Conservation (phyloP, 2,113 vertebrate genomes). For the Ictalurus furcatus region DNA sequence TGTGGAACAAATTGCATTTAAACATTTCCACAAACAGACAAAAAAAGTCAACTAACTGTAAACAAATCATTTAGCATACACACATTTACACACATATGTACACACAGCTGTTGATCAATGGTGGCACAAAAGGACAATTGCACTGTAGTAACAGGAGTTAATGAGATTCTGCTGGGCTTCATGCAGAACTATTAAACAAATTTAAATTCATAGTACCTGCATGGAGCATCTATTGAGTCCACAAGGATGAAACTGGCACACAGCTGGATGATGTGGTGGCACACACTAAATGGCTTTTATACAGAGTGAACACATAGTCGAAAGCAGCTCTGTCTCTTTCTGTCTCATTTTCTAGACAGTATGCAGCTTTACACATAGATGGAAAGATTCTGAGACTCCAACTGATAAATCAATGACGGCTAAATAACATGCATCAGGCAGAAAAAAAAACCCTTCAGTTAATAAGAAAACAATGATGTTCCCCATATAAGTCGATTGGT, state of each 20-base stretch:
- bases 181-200: constrained; percentile 27
- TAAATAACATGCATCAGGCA: constrained; percentile 30
- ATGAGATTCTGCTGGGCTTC: background rate
- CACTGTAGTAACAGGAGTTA: background rate
- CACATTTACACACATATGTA: background rate
- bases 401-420: constrained; percentile 6
- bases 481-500: background rate
- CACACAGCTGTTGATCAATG: background rate
- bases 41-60: background rate
- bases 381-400: background rate
- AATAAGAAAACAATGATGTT: constrained; percentile 5
- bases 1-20: background rate
- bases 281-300: constrained; percentile 33
- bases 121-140: constrained; percentile 2
- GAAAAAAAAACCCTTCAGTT: constrained; percentile 6
- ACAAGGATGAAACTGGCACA: constrained; percentile 1
- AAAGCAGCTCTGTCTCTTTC: background rate
- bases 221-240: constrained; percentile 6
- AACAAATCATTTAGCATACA: background rate
- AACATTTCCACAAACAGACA: background rate
- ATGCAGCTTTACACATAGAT: background rate
- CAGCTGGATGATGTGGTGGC: constrained; percentile 17
- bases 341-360: background rate
- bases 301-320: background rate
- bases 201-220: constrained; percentile 30